These are phyloP conservation scores for Oryzias javanicus DNA, from an alignment of 2,113 vertebrate genomes.

Conservation along the genomic window DNA sequence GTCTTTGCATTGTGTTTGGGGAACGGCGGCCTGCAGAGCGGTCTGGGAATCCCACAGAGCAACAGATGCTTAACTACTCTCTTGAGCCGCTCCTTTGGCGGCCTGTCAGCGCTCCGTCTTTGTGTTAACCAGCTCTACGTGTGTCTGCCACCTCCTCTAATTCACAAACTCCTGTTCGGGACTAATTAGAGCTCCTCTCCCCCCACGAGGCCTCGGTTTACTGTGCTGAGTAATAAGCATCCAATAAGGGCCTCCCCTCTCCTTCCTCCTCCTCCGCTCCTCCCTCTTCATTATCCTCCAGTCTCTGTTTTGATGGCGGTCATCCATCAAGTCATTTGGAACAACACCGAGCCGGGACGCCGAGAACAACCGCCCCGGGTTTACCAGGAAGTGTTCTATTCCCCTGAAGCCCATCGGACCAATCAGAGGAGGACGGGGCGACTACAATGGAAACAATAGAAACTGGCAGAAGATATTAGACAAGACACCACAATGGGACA, in stretches of 20 bases:
- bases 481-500: conserved; percentile 46
- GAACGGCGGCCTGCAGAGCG: conserved; percentile 42
- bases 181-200: conserved; percentile 62
- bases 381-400: conserved; percentile 73
- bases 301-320: conserved; percentile 56
- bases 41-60: conserved; percentile 51
- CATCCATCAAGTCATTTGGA: conserved; percentile 76
- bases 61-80: conserved; percentile 77
- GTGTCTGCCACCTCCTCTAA: conserved; percentile 71
- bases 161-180: conserved; percentile 54
- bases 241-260: conserved; percentile 39
- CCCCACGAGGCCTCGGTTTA: conserved; percentile 44
- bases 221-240: conserved; percentile 65
- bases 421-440: conserved; percentile 52
- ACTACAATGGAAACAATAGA: conserved; percentile 57
- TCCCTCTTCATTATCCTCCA: conserved; percentile 68
- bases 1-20: conserved; percentile 3
- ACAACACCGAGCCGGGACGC: conserved; percentile 62
- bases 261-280: conserved; percentile 29
- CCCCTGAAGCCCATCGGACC: conserved; percentile 60
- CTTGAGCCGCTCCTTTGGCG: conserved; percentile 33
- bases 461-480: conserved; percentile 48
- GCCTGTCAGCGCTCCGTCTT: conserved; percentile 48
- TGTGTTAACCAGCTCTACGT: conserved; percentile 66
- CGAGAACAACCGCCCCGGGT: conserved; percentile 57